Base-by-base conservation (phyloP, 2,797 vertebrate genomes). In the Pelodytes ibericus region DNA sequence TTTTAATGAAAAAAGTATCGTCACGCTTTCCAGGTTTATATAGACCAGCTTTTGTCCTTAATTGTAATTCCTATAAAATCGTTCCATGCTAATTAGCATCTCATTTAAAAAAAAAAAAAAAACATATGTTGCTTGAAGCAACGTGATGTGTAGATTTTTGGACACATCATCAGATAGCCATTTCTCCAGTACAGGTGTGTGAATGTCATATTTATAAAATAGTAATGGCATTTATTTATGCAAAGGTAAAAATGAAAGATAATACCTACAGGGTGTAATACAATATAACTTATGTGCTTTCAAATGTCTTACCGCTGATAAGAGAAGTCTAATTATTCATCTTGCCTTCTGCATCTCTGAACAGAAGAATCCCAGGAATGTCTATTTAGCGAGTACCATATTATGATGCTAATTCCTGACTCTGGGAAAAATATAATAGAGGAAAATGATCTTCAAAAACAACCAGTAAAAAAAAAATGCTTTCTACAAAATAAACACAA, bases 331-430 rank as follows among this genome's bases (percentile, higher is more conserved):
- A 67, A 75, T 60, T 60, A 27, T 53, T 47, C 27, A 39, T 30
- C n/a, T 59, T 36, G 39, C 57, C 29, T 67, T 75, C 53, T 53
- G 56, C 64, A 39, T 44, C 27, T 27, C 22, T n/a, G n/a, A 74
- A 65, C 30, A 58, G 26, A 51, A 61, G 73, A 67, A 60, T 60
- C 30, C 16, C 31, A 53, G 53, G 58, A 53, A 33, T 47, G n/a
- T 75, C 57, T 69, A 61, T 39, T 36, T 68, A 49, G 56, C 10
- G 15, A 75, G 41, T 27, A 24, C 41, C 15, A 61, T 41, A 53
- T 69, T 75, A 75, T 69, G 57, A 75, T 75, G 56, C 47, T 75
- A 75, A 75, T 68, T 75, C 64, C 39, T 33, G 33, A 60, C 57
- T 51, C 57, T 49, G 65, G 49, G 64, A 61, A 30, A 75, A 75